Evolutionary conservation across 2,113 vertebrate species (phyloP).

Genomic region (Hystrix cristata): DNA sequence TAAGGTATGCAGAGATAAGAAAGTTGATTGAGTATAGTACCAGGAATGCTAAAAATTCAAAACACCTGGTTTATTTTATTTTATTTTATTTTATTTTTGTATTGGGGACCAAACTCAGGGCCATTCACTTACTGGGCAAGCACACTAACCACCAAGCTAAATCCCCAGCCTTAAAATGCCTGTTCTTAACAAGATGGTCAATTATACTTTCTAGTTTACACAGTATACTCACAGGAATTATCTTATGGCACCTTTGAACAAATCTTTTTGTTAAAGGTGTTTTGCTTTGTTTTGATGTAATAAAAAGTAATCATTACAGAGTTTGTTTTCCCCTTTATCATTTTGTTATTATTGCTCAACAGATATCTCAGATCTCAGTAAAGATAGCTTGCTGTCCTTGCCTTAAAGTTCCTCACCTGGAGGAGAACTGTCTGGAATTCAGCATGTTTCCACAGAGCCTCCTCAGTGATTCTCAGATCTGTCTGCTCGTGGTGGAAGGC

Average conservation of each 20-base stretch:
- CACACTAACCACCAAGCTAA: too few species aligned
- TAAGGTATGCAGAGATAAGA: background rate
- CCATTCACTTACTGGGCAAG: too few species aligned
- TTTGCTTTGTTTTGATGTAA: slow-evolving; percentile 47
- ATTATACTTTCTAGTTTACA: background rate
- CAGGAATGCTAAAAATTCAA: background rate
- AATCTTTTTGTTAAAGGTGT: background rate
- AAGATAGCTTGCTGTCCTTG: slow-evolving; percentile 94
- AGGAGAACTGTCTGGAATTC: slow-evolving; percentile 98
- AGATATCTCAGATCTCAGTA: slow-evolving; percentile 95
- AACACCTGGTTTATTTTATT: too few species aligned
- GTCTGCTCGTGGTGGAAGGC: slow-evolving; percentile 97
- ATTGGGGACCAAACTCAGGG: too few species aligned
- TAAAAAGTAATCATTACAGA: slow-evolving; percentile 1
- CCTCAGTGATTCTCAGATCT: slow-evolving; percentile 95
- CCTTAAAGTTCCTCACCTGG: slow-evolving; percentile 97
- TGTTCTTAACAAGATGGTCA: background rate
- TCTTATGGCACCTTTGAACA: background rate
- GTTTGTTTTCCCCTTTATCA: slow-evolving; percentile 12
- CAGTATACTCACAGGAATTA: background rate
- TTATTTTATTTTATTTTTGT: too few species aligned
- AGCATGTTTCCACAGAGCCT: slow-evolving; percentile 94
- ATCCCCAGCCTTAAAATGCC: background rate
- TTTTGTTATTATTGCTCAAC: slow-evolving; percentile 48
- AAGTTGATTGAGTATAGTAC: background rate